A percentile compares a stretch with the other conserved stretches of the same genome.
phyloP scores from a whole-genome alignment of 2,113 vertebrate species.

The Hucho hucho region DNA sequence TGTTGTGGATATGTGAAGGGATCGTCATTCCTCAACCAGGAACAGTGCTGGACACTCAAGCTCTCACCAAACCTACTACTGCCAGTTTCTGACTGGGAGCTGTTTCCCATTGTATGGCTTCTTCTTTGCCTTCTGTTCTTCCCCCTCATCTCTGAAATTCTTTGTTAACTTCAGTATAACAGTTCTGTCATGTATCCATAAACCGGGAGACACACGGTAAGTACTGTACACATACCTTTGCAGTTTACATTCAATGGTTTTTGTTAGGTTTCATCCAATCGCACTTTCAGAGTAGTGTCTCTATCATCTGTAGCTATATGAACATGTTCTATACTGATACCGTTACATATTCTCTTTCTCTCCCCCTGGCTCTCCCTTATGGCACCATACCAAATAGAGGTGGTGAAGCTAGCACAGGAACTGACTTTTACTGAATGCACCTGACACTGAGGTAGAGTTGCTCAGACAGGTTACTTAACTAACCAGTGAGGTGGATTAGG shows the following conservation, averaged over 20 bases:
- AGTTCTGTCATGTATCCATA: not conserved
- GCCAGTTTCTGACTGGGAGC: constrained; percentile 33
- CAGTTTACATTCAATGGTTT: not conserved
- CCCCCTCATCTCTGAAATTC: not conserved
- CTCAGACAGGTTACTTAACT: not conserved
- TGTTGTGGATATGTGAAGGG: constrained; percentile 55
- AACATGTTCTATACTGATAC: not conserved
- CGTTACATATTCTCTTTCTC: not conserved
- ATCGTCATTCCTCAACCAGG: constrained; percentile 64
- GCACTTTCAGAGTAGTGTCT: not conserved
- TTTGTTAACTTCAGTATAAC: not conserved
- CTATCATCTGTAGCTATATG: not conserved
- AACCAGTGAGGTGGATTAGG: not conserved
- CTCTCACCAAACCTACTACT: constrained; percentile 63
- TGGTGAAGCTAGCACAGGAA: not conserved
- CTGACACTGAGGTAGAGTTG: not conserved
- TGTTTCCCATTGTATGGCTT: not conserved
- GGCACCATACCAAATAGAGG: not conserved
- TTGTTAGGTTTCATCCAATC: not conserved
- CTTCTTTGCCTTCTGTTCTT: not conserved
- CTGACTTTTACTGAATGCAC: not conserved
- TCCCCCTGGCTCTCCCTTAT: not conserved
- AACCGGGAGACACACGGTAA: not conserved
- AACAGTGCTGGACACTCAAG: constrained; percentile 78
- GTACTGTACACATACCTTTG: not conserved